Percentiles rank a stretch among this genome's conserved stretches.
Evolutionary conservation across 35 echinoderm and acorn worm species (phyloP).

Genomic region (Heliocidaris tuberculata): DNA sequence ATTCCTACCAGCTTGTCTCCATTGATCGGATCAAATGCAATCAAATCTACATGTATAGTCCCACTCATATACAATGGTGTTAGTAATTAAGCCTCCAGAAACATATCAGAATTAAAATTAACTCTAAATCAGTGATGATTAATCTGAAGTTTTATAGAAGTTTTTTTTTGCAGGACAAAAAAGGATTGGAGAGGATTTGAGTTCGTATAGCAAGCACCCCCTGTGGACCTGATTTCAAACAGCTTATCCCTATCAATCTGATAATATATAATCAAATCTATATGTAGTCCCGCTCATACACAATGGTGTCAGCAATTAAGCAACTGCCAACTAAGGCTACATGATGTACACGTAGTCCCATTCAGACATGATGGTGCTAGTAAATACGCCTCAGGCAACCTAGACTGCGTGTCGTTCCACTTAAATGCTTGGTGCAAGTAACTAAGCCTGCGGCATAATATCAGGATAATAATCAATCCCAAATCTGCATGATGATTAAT

Average conservation of each 20-base stretch:
- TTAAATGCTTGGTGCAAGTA: background rate
- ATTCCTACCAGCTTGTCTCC: background rate
- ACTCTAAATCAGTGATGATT: background rate
- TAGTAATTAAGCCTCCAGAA: background rate
- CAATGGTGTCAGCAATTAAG: background rate
- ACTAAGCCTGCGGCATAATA: background rate
- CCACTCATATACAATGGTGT: background rate
- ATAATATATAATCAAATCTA: too few relatives aligned
- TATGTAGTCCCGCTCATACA: background rate
- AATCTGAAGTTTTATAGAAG: background rate
- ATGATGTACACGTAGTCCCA: background rate
- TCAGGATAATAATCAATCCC: background rate
- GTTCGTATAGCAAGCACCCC: too few relatives aligned
- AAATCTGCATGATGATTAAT: background rate
- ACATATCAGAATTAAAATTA: background rate
- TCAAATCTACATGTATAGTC: background rate
- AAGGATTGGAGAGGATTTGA: background rate
- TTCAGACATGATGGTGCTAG: background rate
- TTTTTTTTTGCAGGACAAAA: background rate
- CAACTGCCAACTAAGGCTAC: background rate
- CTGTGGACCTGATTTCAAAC: too few relatives aligned
- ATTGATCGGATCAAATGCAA: background rate
- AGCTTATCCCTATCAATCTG: too few relatives aligned
- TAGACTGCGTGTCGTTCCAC: background rate
- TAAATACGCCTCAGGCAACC: background rate